Conservation (phyloP, 2,888 invertebrate species). For the Nemoura dubitans region DNA sequence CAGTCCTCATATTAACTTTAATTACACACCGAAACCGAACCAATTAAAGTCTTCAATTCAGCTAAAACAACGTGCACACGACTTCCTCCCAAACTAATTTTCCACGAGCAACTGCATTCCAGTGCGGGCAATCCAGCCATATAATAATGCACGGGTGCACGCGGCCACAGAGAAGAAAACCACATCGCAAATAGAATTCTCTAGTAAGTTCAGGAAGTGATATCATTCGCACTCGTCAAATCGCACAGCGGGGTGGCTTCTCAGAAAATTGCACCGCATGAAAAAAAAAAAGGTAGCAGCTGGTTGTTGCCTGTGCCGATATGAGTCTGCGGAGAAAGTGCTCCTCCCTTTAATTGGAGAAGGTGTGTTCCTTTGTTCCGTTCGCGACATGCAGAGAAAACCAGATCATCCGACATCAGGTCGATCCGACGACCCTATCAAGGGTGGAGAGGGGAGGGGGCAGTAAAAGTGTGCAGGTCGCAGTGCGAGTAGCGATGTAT, state of each 20-base stretch:
- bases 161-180: not conserved
- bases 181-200: not conserved
- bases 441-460: not conserved
- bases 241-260: not conserved
- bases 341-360: slow-evolving; percentile 30
- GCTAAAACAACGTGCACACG: not conserved
- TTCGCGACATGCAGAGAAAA: slow-evolving; percentile 25
- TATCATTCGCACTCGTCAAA: not conserved
- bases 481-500: no score
- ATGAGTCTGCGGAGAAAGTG: slow-evolving; percentile 16
- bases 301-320: slow-evolving; percentile 9
- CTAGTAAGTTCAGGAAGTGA: not conserved
- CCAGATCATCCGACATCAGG: slow-evolving; percentile 2
- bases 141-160: not conserved
- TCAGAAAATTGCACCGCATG: not conserved
- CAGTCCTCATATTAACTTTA: no score
- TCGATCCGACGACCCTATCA: not conserved
- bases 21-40: no score
- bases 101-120: not conserved
- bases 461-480: not conserved
- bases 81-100: not conserved
- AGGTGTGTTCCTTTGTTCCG: slow-evolving; percentile 31
- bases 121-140: not conserved
- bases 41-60: not conserved
- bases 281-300: not conserved